Evolutionary conservation across 2,888 invertebrate species (phyloP), one percentile per base, ranked within the genome.

Genomic region (Melieria picta): DNA sequence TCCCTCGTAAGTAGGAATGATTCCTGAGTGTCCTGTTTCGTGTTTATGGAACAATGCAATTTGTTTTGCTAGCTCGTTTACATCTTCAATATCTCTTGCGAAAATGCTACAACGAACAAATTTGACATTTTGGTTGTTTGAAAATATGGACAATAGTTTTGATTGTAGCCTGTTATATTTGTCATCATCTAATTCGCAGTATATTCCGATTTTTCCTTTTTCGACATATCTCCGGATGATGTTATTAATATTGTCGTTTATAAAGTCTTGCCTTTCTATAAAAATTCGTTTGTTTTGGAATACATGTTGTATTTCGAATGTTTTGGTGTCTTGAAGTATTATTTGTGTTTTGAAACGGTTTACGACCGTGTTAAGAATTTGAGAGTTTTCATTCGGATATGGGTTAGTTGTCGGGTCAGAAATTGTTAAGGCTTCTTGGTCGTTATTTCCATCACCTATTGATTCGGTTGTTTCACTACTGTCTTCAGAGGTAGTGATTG

Each of bases 121-220:
- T 58, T 58, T 13, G 30, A 30, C 11, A 58, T 30, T 58, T 5
- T 1, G 4, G 30, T 30, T 30, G 30, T 11, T 7, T 5, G 30
- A n/a, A 56, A 11, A 56, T 56, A 56, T 13, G 7, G 11, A n/a
- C 7, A 4, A 13, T n/a, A 56, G 16, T n/a, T 56, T 56, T 7
- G 11, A 13, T 56, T 56, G 56, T 56, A 56, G 3, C 11, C 11
- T 56, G n/a, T 56, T 56, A n/a, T 56, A 56, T 7, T 13, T 3
- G 16, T n/a, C 16, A n/a, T 56, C 56, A n/a, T 7, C 11, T n/a
- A 56, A 56, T n/a, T n/a, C 11, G 7, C 13, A 56, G n/a, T 56
- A 56, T 11, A 56, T 56, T 11, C 56, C 56, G 11, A 56, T n/a
- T n/a, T 56, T 56, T n/a, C 56, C 56, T 56, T 56, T 56, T 56